These are phyloP conservation scores for Onthophagus taurus DNA, from an alignment of 1,140 invertebrate genomes.

Conservation along the genomic window DNA sequence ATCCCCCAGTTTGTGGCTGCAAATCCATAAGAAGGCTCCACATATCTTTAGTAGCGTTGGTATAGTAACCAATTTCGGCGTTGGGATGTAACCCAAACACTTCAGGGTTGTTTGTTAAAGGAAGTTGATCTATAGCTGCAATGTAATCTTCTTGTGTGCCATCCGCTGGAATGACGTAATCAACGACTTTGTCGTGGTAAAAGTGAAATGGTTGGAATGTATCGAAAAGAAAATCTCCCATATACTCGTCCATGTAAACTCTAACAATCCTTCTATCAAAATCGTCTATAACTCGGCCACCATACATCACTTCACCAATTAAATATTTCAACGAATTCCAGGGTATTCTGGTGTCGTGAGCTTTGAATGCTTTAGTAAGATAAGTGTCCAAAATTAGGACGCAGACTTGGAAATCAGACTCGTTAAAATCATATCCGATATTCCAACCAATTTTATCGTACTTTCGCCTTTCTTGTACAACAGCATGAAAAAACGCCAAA, in stretches of 20 bases:
- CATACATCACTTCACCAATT: constrained; percentile 91
- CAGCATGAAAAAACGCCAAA: constrained; percentile 83
- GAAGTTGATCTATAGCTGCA: constrained; percentile 59
- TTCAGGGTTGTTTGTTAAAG: constrained; percentile 68
- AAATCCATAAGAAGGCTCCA: constrained; percentile 76
- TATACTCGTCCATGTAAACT: constrained; percentile 87
- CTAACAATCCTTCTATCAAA: constrained; percentile 77
- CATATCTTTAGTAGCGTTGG: constrained; percentile 70
- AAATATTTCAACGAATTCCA: constrained; percentile 87
- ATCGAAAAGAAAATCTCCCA: constrained; percentile 88
- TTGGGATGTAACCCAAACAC: constrained; percentile 87
- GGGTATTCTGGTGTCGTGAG: constrained; percentile 56
- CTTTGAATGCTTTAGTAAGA: constrained; percentile 55
- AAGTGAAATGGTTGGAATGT: constrained; percentile 84
- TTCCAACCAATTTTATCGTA: constrained; percentile 93
- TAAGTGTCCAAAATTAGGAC: constrained; percentile 75
- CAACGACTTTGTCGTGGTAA: constrained; percentile 61
- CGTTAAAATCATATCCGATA: constrained; percentile 85
- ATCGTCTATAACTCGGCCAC: constrained; percentile 80
- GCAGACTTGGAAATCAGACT: constrained; percentile 83
- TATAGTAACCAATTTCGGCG: constrained; percentile 88
- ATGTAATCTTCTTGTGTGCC: constrained; percentile 62
- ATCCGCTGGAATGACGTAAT: constrained; percentile 67
- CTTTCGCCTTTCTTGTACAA: constrained; percentile 80
- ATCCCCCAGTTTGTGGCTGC: constrained; percentile 73